These are phyloP conservation scores for Spialia ferax DNA, from an alignment of 2,888 invertebrate genomes.

Conservation along the genomic window DNA sequence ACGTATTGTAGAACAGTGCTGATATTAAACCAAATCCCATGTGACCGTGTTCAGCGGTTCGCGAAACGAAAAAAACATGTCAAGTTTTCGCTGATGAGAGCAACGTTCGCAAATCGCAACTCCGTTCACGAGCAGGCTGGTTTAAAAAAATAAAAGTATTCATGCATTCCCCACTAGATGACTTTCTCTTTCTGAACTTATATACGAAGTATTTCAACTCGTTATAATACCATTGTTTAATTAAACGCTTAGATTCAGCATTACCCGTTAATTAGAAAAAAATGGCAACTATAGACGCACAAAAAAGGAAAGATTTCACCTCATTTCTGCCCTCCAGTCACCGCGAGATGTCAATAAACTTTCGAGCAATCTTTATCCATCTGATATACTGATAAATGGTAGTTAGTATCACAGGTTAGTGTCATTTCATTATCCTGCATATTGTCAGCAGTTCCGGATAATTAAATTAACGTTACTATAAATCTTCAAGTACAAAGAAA, in stretches of 20 bases:
- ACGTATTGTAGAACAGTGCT: neutral
- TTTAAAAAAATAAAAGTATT: neutral
- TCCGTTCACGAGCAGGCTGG: conserved; percentile 2
- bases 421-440: conserved; percentile 28
- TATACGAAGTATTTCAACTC: conserved; percentile 2
- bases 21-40: conserved; percentile 11
- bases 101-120: conserved; percentile 16
- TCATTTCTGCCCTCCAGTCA: conserved; percentile 16
- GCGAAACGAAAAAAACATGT: conserved; percentile 18
- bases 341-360: conserved; percentile 34
- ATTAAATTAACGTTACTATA: neutral
- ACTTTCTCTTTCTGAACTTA: neutral
- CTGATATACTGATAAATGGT: conserved; percentile 23
- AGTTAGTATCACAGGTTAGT: too few relatives aligned
- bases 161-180: neutral
- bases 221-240: neutral
- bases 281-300: conserved; percentile 1
- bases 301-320: conserved; percentile 11
- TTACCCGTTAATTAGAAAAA: conserved; percentile 36
- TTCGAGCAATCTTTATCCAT: conserved; percentile 24
- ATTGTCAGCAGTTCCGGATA: neutral
- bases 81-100: conserved; percentile 22
- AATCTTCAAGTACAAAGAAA: too few relatives aligned
- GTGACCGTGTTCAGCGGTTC: conserved; percentile 10
- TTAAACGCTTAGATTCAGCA: conserved; percentile 24